A percentile compares a stretch with the other conserved stretches of the same genome.
phyloP scores from a whole-genome alignment of 2,797 vertebrate species.

The Coregonus suidteri region DNA sequence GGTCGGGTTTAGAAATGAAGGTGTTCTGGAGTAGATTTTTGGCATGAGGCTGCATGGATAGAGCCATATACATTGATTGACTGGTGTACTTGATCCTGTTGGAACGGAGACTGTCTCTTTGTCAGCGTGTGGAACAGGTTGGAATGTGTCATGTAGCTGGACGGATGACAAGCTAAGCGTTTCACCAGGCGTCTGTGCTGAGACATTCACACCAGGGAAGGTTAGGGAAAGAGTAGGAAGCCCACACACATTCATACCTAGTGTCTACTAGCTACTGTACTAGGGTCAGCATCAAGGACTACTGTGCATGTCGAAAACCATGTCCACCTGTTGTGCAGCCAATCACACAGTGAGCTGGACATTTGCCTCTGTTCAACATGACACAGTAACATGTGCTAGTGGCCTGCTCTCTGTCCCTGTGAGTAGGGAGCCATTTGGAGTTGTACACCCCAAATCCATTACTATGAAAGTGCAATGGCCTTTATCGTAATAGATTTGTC shows the following conservation, averaged over 20 bases:
- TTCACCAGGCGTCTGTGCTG: neutral
- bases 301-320: neutral
- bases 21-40: neutral
- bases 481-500: slow-evolving; percentile 48
- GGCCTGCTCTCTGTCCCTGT: neutral
- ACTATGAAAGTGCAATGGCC: slow-evolving; percentile 36
- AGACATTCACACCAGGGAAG: neutral
- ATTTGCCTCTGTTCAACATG: neutral
- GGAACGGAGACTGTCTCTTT: neutral
- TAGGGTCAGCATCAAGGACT: neutral
- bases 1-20: neutral
- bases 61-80: neutral
- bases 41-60: neutral
- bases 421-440: slow-evolving; percentile 17
- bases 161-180: neutral
- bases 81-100: slow-evolving; percentile 5
- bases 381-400: neutral
- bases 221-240: neutral
- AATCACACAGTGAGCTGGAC: neutral
- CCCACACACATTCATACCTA: neutral
- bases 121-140: neutral
- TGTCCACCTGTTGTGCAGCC: neutral
- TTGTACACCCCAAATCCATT: slow-evolving; percentile 45
- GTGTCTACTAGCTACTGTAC: neutral
- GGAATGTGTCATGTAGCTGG: neutral